Evolutionary conservation across 2,888 invertebrate species (phyloP), one percentile per base, ranked within the genome.

Genomic region (Serrognathus titanus): DNA sequence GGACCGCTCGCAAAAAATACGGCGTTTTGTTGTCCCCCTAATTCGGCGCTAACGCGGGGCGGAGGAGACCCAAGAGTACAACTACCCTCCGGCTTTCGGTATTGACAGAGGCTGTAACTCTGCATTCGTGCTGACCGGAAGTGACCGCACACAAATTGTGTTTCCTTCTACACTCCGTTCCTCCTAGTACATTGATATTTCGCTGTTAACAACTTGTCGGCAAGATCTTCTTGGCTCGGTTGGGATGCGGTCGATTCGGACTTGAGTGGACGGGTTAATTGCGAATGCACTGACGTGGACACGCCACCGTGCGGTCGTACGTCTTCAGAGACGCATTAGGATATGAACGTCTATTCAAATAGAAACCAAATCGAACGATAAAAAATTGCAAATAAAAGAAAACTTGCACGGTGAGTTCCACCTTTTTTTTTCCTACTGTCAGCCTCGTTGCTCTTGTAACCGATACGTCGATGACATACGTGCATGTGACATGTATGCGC

Each of bases 101-200:
- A 31, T 31, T 31, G 24, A 31, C 24, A 6, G 9, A 43, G 43
- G 43, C 16, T 10, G 20, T 43, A 11, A 43, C 20, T 43, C 43
- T 43, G 43, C 43, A 11, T 43, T 43, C 43, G 39, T 39, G 39
- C 12, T 39, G 39, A 39, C 39, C 39, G 43, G 43, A 43, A 43
- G 10, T 11, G 43, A 43, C 43, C 43, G 43, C 43, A 43, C n/a
- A 43, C 43, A 43, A 43, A 43, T 43, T 9, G 43, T 43, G 43
- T 11, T 43, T 43, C 12, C 16, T 43, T 43, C 12, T 16, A 13
- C 9, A 16, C 9, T 43, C 43, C 12, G 43, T 3, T 8, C 20
- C 20, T 9, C 43, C 8, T n/a, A 8, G 3, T 11, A 43, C 43
- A 43, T 43, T 43, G 43, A 43, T 43, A 43, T 43, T 43, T n/a